Evolutionary conservation across 1,140 invertebrate genomes (phyloP).

Genomic region (Bradynema listronoti): DNA sequence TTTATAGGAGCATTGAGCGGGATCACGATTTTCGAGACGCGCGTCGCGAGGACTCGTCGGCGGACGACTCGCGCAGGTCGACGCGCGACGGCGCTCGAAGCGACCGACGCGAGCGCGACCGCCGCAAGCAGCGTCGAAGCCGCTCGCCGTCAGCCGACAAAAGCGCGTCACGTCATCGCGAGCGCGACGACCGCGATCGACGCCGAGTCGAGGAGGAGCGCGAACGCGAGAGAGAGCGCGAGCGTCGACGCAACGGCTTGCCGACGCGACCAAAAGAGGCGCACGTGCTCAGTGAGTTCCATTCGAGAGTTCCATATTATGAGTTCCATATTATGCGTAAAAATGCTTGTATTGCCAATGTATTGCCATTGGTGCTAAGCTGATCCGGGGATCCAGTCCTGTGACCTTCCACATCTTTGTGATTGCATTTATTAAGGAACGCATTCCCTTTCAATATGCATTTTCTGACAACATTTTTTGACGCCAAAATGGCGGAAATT

Average conservation of each 20-base stretch:
- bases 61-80: conserved; percentile 3
- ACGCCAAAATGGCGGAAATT: too few species aligned
- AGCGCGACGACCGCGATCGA: background rate
- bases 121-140: conserved; percentile 11
- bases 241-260: conserved; percentile 30
- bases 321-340: too few species aligned
- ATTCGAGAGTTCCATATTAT: background rate
- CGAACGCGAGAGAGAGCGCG: conserved; percentile 10
- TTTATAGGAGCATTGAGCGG: too few species aligned
- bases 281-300: conserved; percentile 28
- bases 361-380: too few species aligned
- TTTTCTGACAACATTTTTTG: too few species aligned
- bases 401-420: too few species aligned
- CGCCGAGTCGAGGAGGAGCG: conserved; percentile 11
- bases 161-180: background rate
- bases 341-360: too few species aligned
- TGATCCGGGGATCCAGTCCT: too few species aligned
- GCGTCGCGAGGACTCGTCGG: background rate
- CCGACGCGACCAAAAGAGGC: conserved; percentile 31
- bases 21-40: background rate
- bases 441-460: too few species aligned
- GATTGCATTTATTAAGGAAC: too few species aligned
- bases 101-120: conserved; percentile 1
- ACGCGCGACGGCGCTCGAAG: too few species aligned
- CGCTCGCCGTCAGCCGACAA: conserved; percentile 10